Conservation (phyloP, 2,888 invertebrate species). For the Eristalinus aeneus region DNA sequence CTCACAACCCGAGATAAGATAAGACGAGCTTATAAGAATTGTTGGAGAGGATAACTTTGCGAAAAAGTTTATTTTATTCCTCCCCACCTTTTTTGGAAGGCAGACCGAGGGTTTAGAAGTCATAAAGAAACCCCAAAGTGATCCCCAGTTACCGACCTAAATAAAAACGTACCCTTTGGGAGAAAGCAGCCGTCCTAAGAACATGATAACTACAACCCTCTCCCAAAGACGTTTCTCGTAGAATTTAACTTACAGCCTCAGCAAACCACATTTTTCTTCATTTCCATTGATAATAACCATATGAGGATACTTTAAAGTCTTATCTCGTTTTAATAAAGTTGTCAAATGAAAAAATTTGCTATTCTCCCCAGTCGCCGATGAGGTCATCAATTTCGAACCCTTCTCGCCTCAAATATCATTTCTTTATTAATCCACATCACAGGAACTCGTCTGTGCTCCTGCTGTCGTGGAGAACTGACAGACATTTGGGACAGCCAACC, state of each 20-base stretch:
- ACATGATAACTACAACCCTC: background rate
- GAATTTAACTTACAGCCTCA: background rate
- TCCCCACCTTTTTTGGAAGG: background rate
- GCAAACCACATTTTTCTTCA: background rate
- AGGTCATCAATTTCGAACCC: conserved; percentile 26
- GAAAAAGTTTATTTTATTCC: background rate
- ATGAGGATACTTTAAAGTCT: background rate
- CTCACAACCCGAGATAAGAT: background rate
- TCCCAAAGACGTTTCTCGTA: background rate
- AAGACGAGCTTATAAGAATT: background rate
- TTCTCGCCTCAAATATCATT: conserved; percentile 3
- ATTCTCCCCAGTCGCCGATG: background rate
- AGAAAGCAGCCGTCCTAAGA: background rate
- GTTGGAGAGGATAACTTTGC: background rate
- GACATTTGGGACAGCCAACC: conserved; percentile 9
- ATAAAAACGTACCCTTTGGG: background rate
- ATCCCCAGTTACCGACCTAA: background rate
- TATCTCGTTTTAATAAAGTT: background rate
- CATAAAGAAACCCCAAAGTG: background rate
- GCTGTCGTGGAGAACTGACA: background rate
- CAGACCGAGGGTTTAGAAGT: background rate
- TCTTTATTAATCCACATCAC: background rate
- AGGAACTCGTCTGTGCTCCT: conserved; percentile 27
- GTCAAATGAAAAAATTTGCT: background rate
- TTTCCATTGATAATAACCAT: background rate